A percentile compares a stretch with the other conserved stretches of the same genome.
Conservation (phyloP, 2,797 vertebrate species). For the Silurus aristotelis region DNA sequence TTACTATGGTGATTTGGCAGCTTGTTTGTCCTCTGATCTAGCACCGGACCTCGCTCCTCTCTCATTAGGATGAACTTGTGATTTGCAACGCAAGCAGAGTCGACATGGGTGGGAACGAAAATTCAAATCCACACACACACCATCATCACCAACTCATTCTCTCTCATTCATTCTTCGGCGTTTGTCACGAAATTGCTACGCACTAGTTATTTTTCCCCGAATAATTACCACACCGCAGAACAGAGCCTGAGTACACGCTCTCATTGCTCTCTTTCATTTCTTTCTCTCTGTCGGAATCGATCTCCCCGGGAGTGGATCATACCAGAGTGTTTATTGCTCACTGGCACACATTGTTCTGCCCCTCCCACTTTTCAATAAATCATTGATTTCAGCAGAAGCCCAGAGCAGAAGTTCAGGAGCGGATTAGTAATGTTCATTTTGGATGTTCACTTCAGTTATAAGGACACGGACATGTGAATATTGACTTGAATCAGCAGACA, state of each 20-base stretch:
- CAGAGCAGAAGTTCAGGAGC: background rate
- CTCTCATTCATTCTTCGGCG: conserved; percentile 56
- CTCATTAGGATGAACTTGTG: conserved; percentile 79
- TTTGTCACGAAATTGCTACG: conserved; percentile 55
- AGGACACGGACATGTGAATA: background rate
- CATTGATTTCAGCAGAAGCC: conserved; percentile 6
- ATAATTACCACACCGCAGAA: conserved; percentile 57
- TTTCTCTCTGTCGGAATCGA: background rate
- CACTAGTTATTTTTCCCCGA: conserved; percentile 45
- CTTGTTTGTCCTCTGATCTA: conserved; percentile 62
- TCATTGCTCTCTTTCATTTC: background rate
- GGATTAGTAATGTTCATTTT: background rate
- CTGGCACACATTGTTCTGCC: conserved; percentile 14
- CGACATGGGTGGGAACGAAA: conserved; percentile 51
- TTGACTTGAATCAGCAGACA: background rate
- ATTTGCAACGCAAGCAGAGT: conserved; percentile 69
- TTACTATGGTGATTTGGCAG: conserved; percentile 80
- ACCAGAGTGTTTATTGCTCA: conserved; percentile 18
- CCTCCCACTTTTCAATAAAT: conserved; percentile 1
- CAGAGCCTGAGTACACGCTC: conserved; percentile 14
- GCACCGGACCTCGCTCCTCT: conserved; percentile 63
- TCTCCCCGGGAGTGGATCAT: background rate
- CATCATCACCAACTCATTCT: conserved; percentile 10
- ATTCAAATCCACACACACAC: conserved; percentile 47
- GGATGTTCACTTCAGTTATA: background rate